Evolutionary conservation across 2,797 vertebrate genomes (phyloP), one percentile per base, ranked within the genome.

Genomic region (Pseudochirops corinnae): DNA sequence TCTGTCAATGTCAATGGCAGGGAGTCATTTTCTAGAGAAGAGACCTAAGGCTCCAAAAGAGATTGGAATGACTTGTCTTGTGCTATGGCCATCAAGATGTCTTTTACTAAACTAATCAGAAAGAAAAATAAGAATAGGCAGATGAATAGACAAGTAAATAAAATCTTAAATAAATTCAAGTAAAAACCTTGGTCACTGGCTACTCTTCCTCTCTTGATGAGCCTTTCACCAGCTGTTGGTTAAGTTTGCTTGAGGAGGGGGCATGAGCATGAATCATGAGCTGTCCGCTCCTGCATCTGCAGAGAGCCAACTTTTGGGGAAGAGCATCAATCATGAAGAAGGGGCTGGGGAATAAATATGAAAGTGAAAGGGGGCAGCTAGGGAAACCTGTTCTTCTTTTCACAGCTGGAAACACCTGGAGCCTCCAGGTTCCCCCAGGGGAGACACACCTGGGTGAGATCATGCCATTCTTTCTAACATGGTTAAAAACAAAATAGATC

Each of bases 251-350:
- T 96, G 94, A 52, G 93, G 94, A 96, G 94, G 3, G 4, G 91
- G 62, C 62, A n/a, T n/a, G 16, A 74, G 14, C 16, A 96, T 0
- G 82, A 95, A 91, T 53, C 0, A 1, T 58, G 95, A 96, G 95
- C 96, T 96, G 90, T 94, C 93, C 58, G 96, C 96, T 95, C n/a
- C 94, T 91, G 95, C 97, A 97, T 94, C 97, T 97, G 97, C 3
- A 90, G 29, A 92, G 52, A 97, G 90, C 95, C 60, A 96, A 67
- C 96, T 97, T 94, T n/a, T 0, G 26, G 96, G 98, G 97, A 92
- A 91, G 95, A 9, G 9, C 31, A 58, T 14, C 2, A 94, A 91
- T 91, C 29, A 0, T 3, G 92, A 90, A 92, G 93, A 93, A 4
- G 2, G 28, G 13, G 39, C 94, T 96, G 94, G 14, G 55, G 95